phyloP scores from a whole-genome alignment of 2,888 invertebrate genomes.

The Eupithecia abbreviata region DNA sequence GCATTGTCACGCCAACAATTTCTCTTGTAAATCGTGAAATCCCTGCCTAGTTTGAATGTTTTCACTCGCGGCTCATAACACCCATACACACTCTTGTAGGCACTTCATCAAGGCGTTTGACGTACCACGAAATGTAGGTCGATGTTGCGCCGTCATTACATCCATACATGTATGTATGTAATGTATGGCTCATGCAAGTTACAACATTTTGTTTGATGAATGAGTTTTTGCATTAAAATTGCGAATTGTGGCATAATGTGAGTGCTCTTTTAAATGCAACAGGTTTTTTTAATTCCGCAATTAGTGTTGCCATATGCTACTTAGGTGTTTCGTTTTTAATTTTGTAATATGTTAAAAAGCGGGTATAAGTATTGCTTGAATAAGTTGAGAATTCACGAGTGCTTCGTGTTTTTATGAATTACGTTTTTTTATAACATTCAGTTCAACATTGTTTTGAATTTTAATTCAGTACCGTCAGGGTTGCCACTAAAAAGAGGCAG shows the following conservation, averaged over 20 bases:
- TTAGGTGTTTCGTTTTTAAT: neutral
- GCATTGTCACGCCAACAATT: neutral
- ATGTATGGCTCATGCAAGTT: constrained; percentile 21
- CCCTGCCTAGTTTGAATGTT: constrained; percentile 4
- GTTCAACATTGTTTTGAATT: neutral
- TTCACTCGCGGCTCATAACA: constrained; percentile 26
- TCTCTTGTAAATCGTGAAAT: neutral
- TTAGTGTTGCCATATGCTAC: constrained; percentile 7
- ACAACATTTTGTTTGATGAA: constrained; percentile 27
- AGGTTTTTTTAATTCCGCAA: constrained; percentile 42
- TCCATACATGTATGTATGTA: constrained; percentile 12
- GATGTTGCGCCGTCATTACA: constrained; percentile 34
- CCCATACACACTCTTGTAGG: constrained; percentile 6
- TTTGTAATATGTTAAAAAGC: neutral
- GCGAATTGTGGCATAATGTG: constrained; percentile 26
- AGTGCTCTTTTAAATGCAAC: constrained; percentile 42
- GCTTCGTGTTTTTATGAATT: neutral
- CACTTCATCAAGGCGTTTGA: constrained; percentile 30
- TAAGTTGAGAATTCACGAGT: neutral
- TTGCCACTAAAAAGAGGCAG: neutral
- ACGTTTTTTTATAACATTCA: neutral
- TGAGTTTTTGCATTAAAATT: constrained; percentile 29
- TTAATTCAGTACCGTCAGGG: neutral
- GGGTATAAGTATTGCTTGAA: neutral
- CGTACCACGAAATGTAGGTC: constrained; percentile 39